phyloP scores from a whole-genome alignment of 2,888 invertebrate genomes.

The Andrena minutula region DNA sequence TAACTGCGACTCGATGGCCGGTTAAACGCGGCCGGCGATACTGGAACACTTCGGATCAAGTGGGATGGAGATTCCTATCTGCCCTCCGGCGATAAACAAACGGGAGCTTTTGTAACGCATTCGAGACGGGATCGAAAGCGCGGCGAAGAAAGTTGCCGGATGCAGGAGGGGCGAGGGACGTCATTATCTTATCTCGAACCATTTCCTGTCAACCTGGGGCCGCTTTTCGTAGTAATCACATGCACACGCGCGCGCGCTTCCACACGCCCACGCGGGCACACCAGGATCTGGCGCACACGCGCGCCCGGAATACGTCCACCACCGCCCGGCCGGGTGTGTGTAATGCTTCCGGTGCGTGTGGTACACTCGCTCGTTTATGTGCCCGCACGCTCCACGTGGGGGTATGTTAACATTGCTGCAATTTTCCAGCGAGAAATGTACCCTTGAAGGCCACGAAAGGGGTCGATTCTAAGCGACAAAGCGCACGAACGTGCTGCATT shows the following conservation, averaged over 20 bases:
- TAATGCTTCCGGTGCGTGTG: slow-evolving; percentile 72
- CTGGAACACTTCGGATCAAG: no score
- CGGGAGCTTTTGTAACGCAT: slow-evolving; percentile 55
- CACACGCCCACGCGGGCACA: slow-evolving; percentile 27
- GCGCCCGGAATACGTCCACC: slow-evolving; percentile 48
- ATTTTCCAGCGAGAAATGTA: slow-evolving; percentile 2
- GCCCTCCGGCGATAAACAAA: slow-evolving; percentile 42
- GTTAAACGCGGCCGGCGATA: background rate
- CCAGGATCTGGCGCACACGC: slow-evolving; percentile 31
- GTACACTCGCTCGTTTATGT: background rate
- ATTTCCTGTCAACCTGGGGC: slow-evolving; percentile 82
- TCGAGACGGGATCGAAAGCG: slow-evolving; percentile 38
- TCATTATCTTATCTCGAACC: slow-evolving; percentile 82
- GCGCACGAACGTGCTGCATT: no score
- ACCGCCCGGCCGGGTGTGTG: slow-evolving; percentile 58
- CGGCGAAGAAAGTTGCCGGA: slow-evolving; percentile 79
- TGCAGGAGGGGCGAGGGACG: slow-evolving; percentile 74
- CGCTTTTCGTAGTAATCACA: slow-evolving; percentile 76
- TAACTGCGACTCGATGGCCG: background rate
- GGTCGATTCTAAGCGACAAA: no score
- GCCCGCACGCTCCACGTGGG: slow-evolving; percentile 6
- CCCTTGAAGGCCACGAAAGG: background rate
- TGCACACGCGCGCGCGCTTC: slow-evolving; percentile 47
- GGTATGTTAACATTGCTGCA: slow-evolving; percentile 15
- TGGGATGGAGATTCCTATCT: slow-evolving; percentile 36